Percentiles rank a stretch among this genome's conserved stretches.
These are phyloP conservation scores for Rallus crepitans DNA, from an alignment of 2,797 vertebrate genomes.

Conservation along the genomic window DNA sequence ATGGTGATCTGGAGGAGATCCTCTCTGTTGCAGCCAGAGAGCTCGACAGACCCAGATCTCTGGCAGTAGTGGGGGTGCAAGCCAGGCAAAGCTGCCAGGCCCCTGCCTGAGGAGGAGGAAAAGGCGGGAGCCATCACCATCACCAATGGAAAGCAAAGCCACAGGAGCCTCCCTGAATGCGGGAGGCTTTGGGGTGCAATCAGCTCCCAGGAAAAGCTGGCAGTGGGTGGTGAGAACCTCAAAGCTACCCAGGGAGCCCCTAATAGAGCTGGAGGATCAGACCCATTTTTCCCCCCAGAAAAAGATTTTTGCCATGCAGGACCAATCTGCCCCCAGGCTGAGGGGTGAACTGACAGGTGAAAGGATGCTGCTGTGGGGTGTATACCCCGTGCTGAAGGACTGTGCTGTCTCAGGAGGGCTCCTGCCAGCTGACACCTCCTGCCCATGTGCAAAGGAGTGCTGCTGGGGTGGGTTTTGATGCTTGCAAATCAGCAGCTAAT, in stretches of 20 bases:
- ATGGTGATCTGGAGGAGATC: not conserved
- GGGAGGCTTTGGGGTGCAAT: not conserved
- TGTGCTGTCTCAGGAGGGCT: not conserved
- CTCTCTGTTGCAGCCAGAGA: not conserved
- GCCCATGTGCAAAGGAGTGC: not conserved
- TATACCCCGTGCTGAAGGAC: accelerated
- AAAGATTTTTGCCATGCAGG: not conserved
- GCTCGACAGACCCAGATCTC: not conserved
- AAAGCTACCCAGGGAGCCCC: not conserved
- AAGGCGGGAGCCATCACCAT: not conserved
- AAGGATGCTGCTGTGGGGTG: not conserved
- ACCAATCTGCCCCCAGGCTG: not conserved
- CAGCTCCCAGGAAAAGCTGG: not conserved
- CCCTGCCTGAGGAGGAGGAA: not conserved
- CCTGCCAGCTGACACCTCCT: not conserved
- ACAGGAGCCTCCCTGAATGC: not conserved
- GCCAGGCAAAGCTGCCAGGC: not conserved
- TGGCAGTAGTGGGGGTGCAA: accelerated
- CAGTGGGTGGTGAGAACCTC: not conserved
- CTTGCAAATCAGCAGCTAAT: not conserved
- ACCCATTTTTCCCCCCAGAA: not conserved
- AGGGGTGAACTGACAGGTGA: not conserved
- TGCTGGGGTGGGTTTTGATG: not conserved
- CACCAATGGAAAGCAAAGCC: not conserved
- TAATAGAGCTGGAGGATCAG: not conserved